Evolutionary conservation across 30 jellyfish, hydroid and myxozoan genomes (phyloP), one percentile per base, ranked within the genome.

Genomic region (Pseudorhiza aurosa): DNA sequence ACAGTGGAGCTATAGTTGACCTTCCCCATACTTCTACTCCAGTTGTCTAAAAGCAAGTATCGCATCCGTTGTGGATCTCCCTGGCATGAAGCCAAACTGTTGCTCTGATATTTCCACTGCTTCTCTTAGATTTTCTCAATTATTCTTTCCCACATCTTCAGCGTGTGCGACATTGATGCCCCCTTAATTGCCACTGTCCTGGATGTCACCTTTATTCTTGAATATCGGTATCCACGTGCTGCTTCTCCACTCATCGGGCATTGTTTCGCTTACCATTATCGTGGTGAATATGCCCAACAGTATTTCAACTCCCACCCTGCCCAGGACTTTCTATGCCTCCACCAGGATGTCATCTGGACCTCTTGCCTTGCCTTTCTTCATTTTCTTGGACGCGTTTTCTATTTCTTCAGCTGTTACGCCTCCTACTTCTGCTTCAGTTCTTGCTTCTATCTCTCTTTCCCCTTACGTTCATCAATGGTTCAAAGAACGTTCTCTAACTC

Each of bases 161-260:
- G 17, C 17, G 75, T 72, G 59, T 72, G 73, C 8, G 32, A 44
- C 85, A 72, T 72, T 72, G 39, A 72, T 53, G 32, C 77, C 85
- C 47, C 76, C 47, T 22, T 4, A 72, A 18, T 72, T 72, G 8
- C 58, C 71, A 26, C 85, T 44, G n/a, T 46, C 85, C 35, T 18
- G 30, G 85, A 72, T 72, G 74, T 72, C 85, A 17, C 85, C 85
- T 32, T 53, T 46, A 42, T 72, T 72, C 75, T 72, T 72, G 29
- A 72, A 1, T 14, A 53, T 72, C 17, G 77, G 73, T 72, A 72
- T 47, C 18, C 8, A 33, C 56, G 58, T 72, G 85, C 85, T 72
- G 8, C 32, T 30, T 50, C 77, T 46, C 85, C 76, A 32, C 56
- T 72, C 57, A 11, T 72, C 75, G 18, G 85, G 85, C 74, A 72